phyloP scores from a whole-genome alignment of 2,797 vertebrate genomes.

The Protosalanx chinensis region DNA sequence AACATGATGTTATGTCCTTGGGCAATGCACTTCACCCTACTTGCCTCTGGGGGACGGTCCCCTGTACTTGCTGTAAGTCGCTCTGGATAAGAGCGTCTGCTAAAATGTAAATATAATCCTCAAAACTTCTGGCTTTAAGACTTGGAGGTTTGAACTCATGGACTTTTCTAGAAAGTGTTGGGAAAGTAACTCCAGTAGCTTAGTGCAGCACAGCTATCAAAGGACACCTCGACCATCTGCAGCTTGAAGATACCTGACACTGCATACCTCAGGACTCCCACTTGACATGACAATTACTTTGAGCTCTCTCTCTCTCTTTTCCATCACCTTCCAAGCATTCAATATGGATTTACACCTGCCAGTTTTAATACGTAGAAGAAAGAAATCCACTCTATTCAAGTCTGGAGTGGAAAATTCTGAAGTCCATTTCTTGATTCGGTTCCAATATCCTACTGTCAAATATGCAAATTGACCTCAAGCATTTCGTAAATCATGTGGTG shows the following conservation, averaged over 20 bases:
- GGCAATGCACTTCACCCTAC: no score
- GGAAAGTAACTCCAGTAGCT: constrained; percentile 48
- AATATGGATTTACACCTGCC: constrained; percentile 68
- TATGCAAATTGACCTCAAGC: constrained; percentile 62
- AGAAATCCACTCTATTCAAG: constrained; percentile 58
- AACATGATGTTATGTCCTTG: no score
- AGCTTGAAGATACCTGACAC: constrained; percentile 61
- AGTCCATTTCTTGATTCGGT: constrained; percentile 57
- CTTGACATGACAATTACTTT: constrained; percentile 52
- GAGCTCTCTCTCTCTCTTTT: constrained; percentile 48
- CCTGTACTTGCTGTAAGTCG: no score
- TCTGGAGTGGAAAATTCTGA: constrained; percentile 52
- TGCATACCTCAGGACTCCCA: constrained; percentile 54
- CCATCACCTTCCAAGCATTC: constrained; percentile 56
- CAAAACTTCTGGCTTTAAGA: constrained; percentile 60
- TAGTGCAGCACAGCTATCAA: constrained; percentile 53
- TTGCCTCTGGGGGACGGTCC: no score
- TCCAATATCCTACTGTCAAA: constrained; percentile 61
- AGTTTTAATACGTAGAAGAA: constrained; percentile 54
- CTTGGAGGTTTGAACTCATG: constrained; percentile 30
- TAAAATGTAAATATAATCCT: constrained; percentile 35
- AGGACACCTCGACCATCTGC: constrained; percentile 60
- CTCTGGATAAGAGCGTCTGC: no score
- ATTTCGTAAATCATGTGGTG: constrained; percentile 58
- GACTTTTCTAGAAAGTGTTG: constrained; percentile 34